A percentile compares a stretch with the other conserved stretches of the same genome.
Conservation (phyloP, 2,888 invertebrate species). For the Dicyrtoma fusca region DNA sequence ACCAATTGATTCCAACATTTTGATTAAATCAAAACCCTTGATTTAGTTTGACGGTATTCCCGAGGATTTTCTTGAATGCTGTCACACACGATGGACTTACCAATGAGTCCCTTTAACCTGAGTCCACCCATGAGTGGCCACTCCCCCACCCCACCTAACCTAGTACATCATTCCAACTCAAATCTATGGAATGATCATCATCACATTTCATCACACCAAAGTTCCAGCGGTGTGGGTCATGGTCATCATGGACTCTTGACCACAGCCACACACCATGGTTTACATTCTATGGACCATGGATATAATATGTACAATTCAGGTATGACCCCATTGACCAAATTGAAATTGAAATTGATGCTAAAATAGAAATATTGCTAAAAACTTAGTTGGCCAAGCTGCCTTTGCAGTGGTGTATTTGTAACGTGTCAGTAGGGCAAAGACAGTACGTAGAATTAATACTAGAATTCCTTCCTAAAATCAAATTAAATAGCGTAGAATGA, state of each 20-base stretch:
- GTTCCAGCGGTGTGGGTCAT: constrained; percentile 33
- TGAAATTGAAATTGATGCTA: background rate
- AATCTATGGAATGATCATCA: constrained; percentile 50
- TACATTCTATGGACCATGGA: constrained; percentile 55
- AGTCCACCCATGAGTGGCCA: constrained; percentile 62
- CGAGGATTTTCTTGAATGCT: constrained; percentile 19
- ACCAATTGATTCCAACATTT: background rate
- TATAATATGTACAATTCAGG: constrained; percentile 57
- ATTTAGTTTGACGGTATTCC: background rate
- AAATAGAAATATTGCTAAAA: background rate
- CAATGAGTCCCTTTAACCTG: constrained; percentile 81
- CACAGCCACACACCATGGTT: constrained; percentile 55
- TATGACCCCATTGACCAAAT: constrained; percentile 31
- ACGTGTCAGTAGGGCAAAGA: no score
- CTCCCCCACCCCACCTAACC: constrained; percentile 59
- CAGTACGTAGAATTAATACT: no score
- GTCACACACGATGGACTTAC: constrained; percentile 50
- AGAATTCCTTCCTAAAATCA: no score
- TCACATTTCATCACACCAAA: constrained; percentile 35
- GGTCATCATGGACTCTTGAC: constrained; percentile 55
- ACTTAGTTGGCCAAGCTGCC: background rate
- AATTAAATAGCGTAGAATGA: no score
- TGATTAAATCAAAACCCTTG: background rate
- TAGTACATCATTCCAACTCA: constrained; percentile 55
- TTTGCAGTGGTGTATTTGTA: no score